Evolutionary conservation across 1,140 invertebrate genomes (phyloP).

Genomic region (Bombus turneri): DNA sequence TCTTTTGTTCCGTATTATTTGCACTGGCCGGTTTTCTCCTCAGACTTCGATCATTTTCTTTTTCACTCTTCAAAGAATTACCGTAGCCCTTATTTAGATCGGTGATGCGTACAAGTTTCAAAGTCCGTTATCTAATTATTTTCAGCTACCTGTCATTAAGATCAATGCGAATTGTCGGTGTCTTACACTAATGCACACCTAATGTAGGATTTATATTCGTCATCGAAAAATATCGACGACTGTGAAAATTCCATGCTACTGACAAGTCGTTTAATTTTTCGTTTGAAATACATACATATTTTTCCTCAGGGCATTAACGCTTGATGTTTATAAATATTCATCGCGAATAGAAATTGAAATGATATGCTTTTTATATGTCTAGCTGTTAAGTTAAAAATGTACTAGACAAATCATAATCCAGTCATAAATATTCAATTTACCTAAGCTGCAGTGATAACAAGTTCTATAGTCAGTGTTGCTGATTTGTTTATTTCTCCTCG

Average conservation of each 20-base stretch:
- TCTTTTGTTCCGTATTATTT: neutral
- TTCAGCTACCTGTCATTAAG: neutral
- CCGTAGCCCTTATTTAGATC: neutral
- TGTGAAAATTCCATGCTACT: neutral
- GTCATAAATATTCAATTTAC: constrained; percentile 28
- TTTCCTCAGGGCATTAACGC: neutral
- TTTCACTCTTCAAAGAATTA: neutral
- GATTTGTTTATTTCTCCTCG: neutral
- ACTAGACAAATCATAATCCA: neutral
- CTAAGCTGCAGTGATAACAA: neutral
- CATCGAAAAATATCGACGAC: neutral
- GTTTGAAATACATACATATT: neutral
- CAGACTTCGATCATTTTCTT: no score
- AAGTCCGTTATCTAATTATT: neutral
- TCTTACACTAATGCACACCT: no score
- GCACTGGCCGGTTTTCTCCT: neutral
- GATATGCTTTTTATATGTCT: neutral
- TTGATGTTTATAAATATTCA: neutral
- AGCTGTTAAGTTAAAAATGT: no score
- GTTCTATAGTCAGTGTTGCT: neutral
- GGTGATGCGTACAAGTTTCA: no score
- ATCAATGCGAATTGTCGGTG: neutral
- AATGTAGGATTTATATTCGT: neutral
- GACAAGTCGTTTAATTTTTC: neutral
- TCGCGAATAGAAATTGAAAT: neutral